A percentile compares a stretch with the other conserved stretches of the same genome.
Evolutionary conservation across 2,888 invertebrate species (phyloP).

Genomic region (Drosophila neonasuta): DNA sequence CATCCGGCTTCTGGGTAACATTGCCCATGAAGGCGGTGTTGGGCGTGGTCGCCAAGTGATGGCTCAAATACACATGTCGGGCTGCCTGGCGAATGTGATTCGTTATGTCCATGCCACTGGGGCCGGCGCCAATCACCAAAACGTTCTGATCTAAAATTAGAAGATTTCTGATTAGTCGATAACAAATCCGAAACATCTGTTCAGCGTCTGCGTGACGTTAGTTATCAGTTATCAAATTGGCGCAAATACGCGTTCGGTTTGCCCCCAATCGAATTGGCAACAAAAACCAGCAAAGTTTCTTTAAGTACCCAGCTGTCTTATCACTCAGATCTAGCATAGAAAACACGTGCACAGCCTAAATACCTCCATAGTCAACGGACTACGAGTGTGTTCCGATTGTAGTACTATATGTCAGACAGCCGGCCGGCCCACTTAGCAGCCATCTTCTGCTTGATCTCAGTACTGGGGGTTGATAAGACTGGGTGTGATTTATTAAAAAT

Average conservation of each 20-base stretch:
- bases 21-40: constrained; percentile 87
- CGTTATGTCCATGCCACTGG: constrained; percentile 91
- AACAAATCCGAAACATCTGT: not conserved
- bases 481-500: constrained; percentile 4
- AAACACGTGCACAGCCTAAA: constrained; percentile 33
- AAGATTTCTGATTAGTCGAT: not conserved
- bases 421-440: constrained; percentile 23
- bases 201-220: not conserved
- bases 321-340: constrained; percentile 20
- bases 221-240: constrained; percentile 8
- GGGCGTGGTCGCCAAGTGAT: constrained; percentile 84
- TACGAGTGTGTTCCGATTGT: too few relatives aligned
- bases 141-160: constrained; percentile 84
- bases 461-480: constrained; percentile 32
- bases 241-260: not conserved
- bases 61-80: constrained; percentile 86
- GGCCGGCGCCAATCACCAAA: constrained; percentile 92
- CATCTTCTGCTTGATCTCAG: constrained; percentile 4
- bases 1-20: constrained; percentile 86
- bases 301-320: constrained; percentile 3
- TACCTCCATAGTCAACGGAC: not conserved
- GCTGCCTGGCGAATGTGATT: constrained; percentile 86
- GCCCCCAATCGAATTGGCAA: not conserved
- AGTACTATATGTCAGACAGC: constrained; percentile 17
- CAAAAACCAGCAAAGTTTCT: not conserved